Conservation (phyloP, 1,140 invertebrate genomes). For the Heliconius melpomene region DNA sequence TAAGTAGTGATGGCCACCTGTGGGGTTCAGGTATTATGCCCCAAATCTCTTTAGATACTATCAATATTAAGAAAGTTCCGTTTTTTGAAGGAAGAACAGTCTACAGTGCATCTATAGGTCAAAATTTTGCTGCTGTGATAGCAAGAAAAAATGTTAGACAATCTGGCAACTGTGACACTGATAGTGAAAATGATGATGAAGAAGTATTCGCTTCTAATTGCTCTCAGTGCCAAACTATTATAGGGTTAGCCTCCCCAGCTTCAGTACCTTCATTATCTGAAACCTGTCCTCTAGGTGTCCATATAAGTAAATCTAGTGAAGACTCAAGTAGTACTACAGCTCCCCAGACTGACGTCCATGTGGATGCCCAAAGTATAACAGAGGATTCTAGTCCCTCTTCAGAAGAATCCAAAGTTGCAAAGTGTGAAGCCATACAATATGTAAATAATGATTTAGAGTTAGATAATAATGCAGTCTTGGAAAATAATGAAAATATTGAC, state of each 20-base stretch:
- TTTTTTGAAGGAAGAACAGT: slow-evolving; percentile 86
- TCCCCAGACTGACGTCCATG: slow-evolving; percentile 73
- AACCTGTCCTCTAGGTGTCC: slow-evolving; percentile 77
- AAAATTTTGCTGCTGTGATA: slow-evolving; percentile 86
- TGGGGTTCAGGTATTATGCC: slow-evolving; percentile 88
- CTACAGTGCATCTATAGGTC: slow-evolving; percentile 84
- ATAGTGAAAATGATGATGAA: slow-evolving; percentile 84
- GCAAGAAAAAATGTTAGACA: slow-evolving; percentile 83
- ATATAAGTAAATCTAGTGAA: slow-evolving; percentile 80
- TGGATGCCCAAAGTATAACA: slow-evolving; percentile 80
- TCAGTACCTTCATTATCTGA: slow-evolving; percentile 79
- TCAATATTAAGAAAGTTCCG: slow-evolving; percentile 83
- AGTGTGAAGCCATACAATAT: slow-evolving; percentile 56
- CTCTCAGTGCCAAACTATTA: slow-evolving; percentile 83
- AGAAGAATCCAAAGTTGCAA: slow-evolving; percentile 78
- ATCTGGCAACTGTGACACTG: slow-evolving; percentile 81
- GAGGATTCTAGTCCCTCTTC: slow-evolving; percentile 81
- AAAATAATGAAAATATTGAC: slow-evolving; percentile 45
- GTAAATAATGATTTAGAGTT: slow-evolving; percentile 47
- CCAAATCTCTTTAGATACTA: slow-evolving; percentile 84
- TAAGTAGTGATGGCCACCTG: slow-evolving; percentile 86
- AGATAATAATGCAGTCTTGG: slow-evolving; percentile 60
- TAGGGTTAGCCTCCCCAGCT: slow-evolving; percentile 77
- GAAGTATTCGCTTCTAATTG: slow-evolving; percentile 85
- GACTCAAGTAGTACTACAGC: slow-evolving; percentile 79